Conservation (phyloP, 2,113 vertebrate genomes). For the Epinephelus moara region DNA sequence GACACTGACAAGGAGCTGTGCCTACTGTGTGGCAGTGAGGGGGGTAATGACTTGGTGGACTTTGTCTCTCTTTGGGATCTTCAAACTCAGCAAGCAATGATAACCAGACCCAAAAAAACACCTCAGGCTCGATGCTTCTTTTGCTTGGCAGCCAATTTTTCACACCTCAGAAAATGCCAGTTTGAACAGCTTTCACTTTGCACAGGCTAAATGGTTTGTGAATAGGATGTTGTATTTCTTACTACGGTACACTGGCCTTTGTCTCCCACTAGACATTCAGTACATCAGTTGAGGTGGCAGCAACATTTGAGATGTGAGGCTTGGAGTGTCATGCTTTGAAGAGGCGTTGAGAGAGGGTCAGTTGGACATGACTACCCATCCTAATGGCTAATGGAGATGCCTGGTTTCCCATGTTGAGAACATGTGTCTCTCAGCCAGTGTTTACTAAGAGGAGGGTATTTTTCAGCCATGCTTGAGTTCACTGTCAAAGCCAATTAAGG, state of each 20-base stretch:
- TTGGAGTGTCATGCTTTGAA: slow-evolving; percentile 30
- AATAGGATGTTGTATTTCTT: slow-evolving; percentile 4
- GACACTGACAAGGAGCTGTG: slow-evolving; percentile 59
- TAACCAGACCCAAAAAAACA: slow-evolving; percentile 38
- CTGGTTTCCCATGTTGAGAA: slow-evolving; percentile 61
- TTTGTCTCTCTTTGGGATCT: slow-evolving; percentile 53
- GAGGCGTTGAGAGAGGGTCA: slow-evolving; percentile 49
- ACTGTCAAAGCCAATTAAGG: slow-evolving; percentile 81
- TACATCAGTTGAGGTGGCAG: background rate
- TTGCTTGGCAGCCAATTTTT: slow-evolving; percentile 28
- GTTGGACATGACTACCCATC: slow-evolving; percentile 38
- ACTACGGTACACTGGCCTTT: background rate
- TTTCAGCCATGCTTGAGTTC: slow-evolving; percentile 74
- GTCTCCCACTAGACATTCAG: slow-evolving; percentile 18
- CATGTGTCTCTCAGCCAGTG: slow-evolving; percentile 69
- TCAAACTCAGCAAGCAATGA: slow-evolving; percentile 38
- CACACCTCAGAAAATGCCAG: slow-evolving; percentile 11
- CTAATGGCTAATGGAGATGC: slow-evolving; percentile 58
- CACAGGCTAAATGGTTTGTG: slow-evolving; percentile 18
- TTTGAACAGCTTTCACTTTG: slow-evolving; percentile 29
- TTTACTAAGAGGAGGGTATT: slow-evolving; percentile 75
- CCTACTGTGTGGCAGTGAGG: slow-evolving; percentile 47
- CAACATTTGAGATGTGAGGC: slow-evolving; percentile 5
- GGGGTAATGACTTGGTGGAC: slow-evolving; percentile 61
- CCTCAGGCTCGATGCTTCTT: slow-evolving; percentile 11